Evolutionary conservation across 2,888 invertebrate species (phyloP), one percentile per base, ranked within the genome.

Genomic region (Panorpa germanica): DNA sequence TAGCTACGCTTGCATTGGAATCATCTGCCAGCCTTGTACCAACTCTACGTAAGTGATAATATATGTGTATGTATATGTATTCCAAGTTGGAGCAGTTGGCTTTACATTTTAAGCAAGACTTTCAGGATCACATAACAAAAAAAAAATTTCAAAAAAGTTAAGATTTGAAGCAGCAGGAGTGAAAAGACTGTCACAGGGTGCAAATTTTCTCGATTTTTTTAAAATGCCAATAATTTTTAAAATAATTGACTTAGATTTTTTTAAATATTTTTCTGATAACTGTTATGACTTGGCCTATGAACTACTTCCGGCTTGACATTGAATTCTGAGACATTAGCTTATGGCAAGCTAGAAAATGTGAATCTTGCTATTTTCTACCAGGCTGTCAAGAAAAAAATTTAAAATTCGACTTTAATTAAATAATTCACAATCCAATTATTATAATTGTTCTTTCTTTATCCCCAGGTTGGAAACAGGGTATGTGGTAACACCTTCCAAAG

Each of bases 1-100:
- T 10, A 61, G 65, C 25, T 65, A 59, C 41, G 61, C 77, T 37
- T 64, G 70, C 33, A 61, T 81, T 1, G 80, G 80, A 2, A 67
- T 76, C 29, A 65, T 85, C 33, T 76, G 75, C 37, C 80, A 83
- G 48, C 82, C 82, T 0, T 59, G 60, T 30, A 69, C 70, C 2
- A 63, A 63, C 13, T 63, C 70, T 10, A 49, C 46, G 63, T 63
- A 41, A 53, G 52, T 48, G 25, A 27, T 27, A 13, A 23, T 25
- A 17, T 18, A 17, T 12, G 19, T n/a, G 4, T 12, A 11, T 25
- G 12, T 25, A n/a, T 7, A 11, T 7, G n/a, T 12, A 8, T 25
- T 25, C 7, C 7, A 8, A 8, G 8, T 20, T 20, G 20, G 8
- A 20, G n/a, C n/a, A n/a, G 8, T 20, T 8, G n/a, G 8, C 20